Evolutionary conservation across 2,113 vertebrate species (phyloP).

Genomic region (Cheirogaleus medius): DNA sequence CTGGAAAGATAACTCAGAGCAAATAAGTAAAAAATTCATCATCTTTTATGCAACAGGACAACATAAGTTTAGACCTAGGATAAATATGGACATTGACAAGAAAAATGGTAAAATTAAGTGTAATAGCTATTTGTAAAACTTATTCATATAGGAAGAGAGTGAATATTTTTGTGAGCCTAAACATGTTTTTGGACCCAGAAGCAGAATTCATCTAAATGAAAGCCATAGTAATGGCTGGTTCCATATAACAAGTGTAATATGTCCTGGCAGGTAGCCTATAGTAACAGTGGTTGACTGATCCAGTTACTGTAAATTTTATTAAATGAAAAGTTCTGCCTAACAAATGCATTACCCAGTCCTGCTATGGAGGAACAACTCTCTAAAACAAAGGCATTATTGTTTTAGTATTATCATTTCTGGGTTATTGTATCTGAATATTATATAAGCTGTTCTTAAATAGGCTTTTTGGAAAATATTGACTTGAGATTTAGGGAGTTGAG

Average conservation of each 20-base stretch:
- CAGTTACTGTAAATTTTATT: constrained; percentile 54
- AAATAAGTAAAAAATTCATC: not conserved
- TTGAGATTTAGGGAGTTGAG: not conserved
- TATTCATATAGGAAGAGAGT: not conserved
- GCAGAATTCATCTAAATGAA: constrained; percentile 53
- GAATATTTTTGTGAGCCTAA: not conserved
- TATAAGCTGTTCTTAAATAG: not conserved
- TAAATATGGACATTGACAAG: not conserved
- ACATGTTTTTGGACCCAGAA: constrained; percentile 14
- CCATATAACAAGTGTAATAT: constrained; percentile 46
- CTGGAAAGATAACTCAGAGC: not conserved
- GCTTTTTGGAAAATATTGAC: not conserved
- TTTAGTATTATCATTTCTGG: not conserved
- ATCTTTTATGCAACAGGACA: not conserved
- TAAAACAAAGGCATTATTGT: constrained; percentile 51
- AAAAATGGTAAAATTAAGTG: not conserved
- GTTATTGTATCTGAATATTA: not conserved
- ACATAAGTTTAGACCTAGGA: not conserved
- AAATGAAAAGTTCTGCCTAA: constrained; percentile 48
- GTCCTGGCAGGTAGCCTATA: constrained; percentile 14
- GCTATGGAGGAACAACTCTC: not conserved
- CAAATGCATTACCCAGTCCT: constrained; percentile 37
- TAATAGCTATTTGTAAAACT: not conserved
- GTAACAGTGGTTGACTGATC: constrained; percentile 34
- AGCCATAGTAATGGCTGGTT: constrained; percentile 30